Evolutionary conservation across 2,888 invertebrate species (phyloP).

Genomic region (Lycaena phlaeas): DNA sequence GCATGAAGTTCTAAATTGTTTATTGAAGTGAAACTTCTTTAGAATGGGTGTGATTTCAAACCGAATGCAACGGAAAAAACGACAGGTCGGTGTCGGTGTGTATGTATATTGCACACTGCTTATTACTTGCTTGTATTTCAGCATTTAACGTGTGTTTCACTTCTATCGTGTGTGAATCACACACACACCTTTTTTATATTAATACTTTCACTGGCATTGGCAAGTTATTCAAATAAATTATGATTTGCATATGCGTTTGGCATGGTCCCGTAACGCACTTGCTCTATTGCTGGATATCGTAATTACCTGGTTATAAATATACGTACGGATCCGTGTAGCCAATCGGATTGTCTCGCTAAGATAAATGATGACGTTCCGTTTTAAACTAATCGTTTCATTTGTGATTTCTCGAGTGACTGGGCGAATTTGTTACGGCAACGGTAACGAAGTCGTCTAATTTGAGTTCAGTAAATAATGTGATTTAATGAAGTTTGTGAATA

Average conservation of each 20-base stretch:
- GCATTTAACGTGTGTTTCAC: too few species aligned
- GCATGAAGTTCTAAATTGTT: too few species aligned
- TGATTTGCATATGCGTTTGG: slow-evolving; percentile 26
- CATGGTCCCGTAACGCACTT: slow-evolving; percentile 33
- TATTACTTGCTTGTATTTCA: too few species aligned
- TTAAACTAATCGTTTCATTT: slow-evolving; percentile 51
- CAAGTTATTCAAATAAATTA: slow-evolving; percentile 10
- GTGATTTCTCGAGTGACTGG: slow-evolving; percentile 52
- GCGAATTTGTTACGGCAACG: slow-evolving; percentile 42
- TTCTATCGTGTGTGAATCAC: too few species aligned
- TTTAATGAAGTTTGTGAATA: too few species aligned
- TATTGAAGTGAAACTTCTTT: too few species aligned
- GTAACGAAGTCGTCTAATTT: slow-evolving; percentile 24
- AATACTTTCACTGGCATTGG: not conserved
- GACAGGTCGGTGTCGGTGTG: too few species aligned
- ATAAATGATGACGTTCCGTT: slow-evolving; percentile 50
- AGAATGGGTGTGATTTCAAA: too few species aligned
- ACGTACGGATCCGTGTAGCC: slow-evolving; percentile 25
- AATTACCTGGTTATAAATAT: slow-evolving; percentile 37
- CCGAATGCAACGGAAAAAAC: too few species aligned
- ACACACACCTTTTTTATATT: not conserved
- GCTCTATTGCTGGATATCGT: slow-evolving; percentile 26
- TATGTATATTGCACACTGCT: too few species aligned
- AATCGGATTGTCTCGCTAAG: slow-evolving; percentile 42
- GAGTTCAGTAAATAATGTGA: not conserved